Evolutionary conservation across 1,140 invertebrate species (phyloP), one percentile per base, ranked within the genome.

Genomic region (Trachelipus rathkii): DNA sequence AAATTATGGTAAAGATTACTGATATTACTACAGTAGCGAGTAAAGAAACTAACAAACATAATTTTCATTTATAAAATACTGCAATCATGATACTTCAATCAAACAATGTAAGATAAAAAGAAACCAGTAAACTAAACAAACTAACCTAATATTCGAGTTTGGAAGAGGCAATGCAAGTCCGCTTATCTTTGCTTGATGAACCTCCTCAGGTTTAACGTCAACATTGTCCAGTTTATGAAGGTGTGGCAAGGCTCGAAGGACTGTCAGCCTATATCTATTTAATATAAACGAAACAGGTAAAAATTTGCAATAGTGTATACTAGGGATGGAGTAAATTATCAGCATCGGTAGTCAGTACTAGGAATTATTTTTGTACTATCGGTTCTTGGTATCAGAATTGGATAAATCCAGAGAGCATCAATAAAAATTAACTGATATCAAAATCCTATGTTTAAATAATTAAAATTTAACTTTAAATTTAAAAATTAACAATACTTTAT

Each of bases 151-250:
- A 19, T 13, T 60, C 11, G 50, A 60, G 19, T 60, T 60, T 60
- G 50, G 50, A 60, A 75, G 11, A 45, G 79, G 79, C 6, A 92
- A 84, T 67, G 86, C 84, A 46, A 86, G 85, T 11, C 91, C 91
- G 77, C 86, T 83, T 69, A 88, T 84, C 82, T 89, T 82, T 43
- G 92, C 91, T 66, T 89, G 88, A 82, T 90, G 87, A 43, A 92
- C 84, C 86, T 97, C 95, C 75, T 95, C 93, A n/a, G 90, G 87
- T 66, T 91, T 88, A 33, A 97, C 91, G 77, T 88, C 86, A 77
- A 93, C 88, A 85, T 97, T 95, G 85, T 98, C 96, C 44, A 98
- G 85, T 84, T 95, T 96, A 86, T 96, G 92, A 72, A 97, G 86
- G 83, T 94, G 91, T 24, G 95, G 95, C 77, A 98, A 86, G 71